Evolutionary conservation across 2,797 vertebrate species (phyloP), one percentile per base, ranked within the genome.

Genomic region (Gorsachius magnificus): DNA sequence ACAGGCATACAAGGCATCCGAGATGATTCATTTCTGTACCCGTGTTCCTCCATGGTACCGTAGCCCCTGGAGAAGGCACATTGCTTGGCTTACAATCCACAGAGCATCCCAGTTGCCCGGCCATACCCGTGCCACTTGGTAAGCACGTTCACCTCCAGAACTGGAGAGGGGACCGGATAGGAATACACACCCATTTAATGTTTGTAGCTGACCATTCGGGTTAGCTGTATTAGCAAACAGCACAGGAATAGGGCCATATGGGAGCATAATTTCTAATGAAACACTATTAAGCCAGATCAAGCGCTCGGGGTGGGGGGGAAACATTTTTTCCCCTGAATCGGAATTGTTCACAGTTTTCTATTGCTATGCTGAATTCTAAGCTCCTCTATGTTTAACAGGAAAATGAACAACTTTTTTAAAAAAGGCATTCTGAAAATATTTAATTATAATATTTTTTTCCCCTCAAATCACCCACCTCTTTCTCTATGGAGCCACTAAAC

Each of bases 101-200:
- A 68, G n/a, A 68, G n/a, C 25, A 51, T 29, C 54, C 60, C 33
- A 36, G 18, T 51, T n/a, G 46, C 12, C 9, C 3, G 1, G 36
- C 36, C 3, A 0, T 16, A 46, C 12, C 4, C 1, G 1, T 51
- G 26, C 21, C 41, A 18, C 13, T 26, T 13, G 16, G 24, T 38
- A 9, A 41, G 16, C 22, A 53, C 1, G 0, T 33, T 71, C 53
- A 46, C 8, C 33, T 72, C 25, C 18, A 63, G 48, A 66, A 51
- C 28, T 15, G 26, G 45, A 10, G 16, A 51, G 29, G 58, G 35
- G 58, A 36, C 35, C 16, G 5, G 36, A 38, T 54, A 54, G 5
- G 18, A 35, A 61, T 29, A 36, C 6, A 19, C 15, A 29, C 12
- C 36, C 25, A 13, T 28, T 63, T 38, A 13, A 35, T 16, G 14